A percentile compares a stretch with the other conserved stretches of the same genome.
These are phyloP conservation scores for Orussus abietinus DNA, from an alignment of 1,140 invertebrate genomes.

Conservation along the genomic window DNA sequence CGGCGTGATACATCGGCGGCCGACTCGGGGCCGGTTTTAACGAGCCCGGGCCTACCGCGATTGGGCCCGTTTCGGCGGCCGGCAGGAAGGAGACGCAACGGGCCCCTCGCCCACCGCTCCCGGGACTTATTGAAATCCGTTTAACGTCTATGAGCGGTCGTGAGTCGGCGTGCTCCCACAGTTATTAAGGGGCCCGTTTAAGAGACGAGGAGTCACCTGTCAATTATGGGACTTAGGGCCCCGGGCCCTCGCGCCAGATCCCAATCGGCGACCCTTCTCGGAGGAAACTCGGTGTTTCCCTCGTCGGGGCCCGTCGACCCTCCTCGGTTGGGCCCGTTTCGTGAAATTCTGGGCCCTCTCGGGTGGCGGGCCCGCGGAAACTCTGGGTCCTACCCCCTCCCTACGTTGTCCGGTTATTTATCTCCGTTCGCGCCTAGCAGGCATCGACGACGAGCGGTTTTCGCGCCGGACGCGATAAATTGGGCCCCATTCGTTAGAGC, in stretches of 20 bases:
- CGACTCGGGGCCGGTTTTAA: constrained; percentile 32
- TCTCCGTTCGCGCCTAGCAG: no score
- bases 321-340: no score
- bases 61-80: constrained; percentile 2
- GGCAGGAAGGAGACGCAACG: constrained; percentile 1
- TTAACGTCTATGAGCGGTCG: constrained; percentile 19
- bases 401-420: no score
- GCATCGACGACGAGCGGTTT: no score
- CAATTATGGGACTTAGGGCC: constrained; percentile 32
- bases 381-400: no score
- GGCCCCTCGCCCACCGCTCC: no score
- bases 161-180: constrained; percentile 13
- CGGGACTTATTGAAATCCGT: constrained; percentile 37
- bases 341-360: no score
- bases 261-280: not conserved
- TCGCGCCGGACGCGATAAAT: no score
- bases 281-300: constrained; percentile 15
- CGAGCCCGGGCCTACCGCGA: constrained; percentile 24
- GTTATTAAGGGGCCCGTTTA: constrained; percentile 23
- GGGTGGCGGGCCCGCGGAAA: no score
- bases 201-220: constrained; percentile 34
- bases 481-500: no score
- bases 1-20: constrained; percentile 44
- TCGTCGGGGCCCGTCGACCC: no score
- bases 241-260: constrained; percentile 3